These are phyloP conservation scores for Cheilosia vulpina DNA, from an alignment of 2,888 invertebrate species.

Conservation along the genomic window DNA sequence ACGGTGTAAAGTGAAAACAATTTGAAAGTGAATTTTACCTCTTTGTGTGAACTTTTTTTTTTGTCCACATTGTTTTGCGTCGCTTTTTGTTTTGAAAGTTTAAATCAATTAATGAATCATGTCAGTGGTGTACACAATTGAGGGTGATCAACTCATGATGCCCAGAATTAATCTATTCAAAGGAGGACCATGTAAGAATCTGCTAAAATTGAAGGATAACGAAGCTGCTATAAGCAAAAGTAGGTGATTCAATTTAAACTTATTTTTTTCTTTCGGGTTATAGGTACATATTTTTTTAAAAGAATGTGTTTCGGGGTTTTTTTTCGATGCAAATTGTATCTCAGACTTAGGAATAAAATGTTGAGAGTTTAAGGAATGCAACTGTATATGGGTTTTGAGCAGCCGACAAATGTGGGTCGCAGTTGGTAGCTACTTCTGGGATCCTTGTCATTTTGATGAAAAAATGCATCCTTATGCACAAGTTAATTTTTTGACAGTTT, in stretches of 20 bases:
- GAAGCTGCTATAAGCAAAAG: conserved; percentile 51
- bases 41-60: not conserved
- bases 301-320: too few relatives aligned
- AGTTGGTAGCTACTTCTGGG: too few relatives aligned
- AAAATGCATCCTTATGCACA: too few relatives aligned
- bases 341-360: not conserved
- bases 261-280: too few relatives aligned
- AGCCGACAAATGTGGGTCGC: too few relatives aligned
- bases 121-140: conserved; percentile 81
- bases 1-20: conserved; percentile 33
- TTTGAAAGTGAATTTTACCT: conserved; percentile 18
- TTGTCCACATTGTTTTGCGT: not conserved
- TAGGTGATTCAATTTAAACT: not conserved
- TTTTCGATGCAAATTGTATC: too few relatives aligned
- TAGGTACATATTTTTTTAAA: not conserved
- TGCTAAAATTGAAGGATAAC: conserved; percentile 64
- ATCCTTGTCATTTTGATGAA: too few relatives aligned
- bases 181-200: conserved; percentile 78
- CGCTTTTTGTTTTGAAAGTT: conserved; percentile 3
- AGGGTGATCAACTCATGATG: conserved; percentile 76
- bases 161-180: conserved; percentile 80
- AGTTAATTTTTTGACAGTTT: too few relatives aligned
- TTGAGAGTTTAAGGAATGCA: not conserved
- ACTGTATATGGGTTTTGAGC: too few relatives aligned
- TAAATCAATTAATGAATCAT: conserved; percentile 76